Base-by-base conservation (phyloP, 92 coral and sea anemone genomes). In the Siderastrea siderea region DNA sequence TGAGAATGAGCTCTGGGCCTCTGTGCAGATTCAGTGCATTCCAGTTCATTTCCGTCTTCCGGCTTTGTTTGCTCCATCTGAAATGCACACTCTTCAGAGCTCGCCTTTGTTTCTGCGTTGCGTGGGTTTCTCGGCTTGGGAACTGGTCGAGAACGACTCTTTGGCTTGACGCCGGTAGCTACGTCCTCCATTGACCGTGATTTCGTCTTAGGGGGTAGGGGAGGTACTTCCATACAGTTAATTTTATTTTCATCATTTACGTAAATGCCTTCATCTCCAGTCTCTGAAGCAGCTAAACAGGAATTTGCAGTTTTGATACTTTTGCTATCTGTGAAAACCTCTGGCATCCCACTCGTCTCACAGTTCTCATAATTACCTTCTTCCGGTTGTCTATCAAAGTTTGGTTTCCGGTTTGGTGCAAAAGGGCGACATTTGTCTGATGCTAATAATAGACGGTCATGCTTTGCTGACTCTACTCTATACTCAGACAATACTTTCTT, bases 141-240 rank as follows among this genome's bases (percentile, higher is more conserved):
- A 0, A 65, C 74, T 68, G 68, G 77, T 57, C 77, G 57, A 70
- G 52, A 26, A 26, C 38, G 51, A 67, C n/a, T 68, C 43, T 69
- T 57, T 3, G 49, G 16, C 1, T 3, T 26, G 38, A 26, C 38
- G 38, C 38, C 38, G 38, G 54, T 13, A 8, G 19, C 17, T n/a
- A 10, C 16, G 38, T 57, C 57, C 6, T 70, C 55, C 9, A 10
- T 82, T 14, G 48, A 54, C 54, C n/a, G 0, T 68, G 59, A 69
- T 58, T 69, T 82, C 46, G 6, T 45, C 53, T 71, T 82, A 19
- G 68, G 78, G 5, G 86, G 86, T 44, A 82, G 70, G 46, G 55
- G 53, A 58, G 69, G 77, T 3, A 46, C 77, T 3, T 51, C n/a
- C 12, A 6, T 6, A n/a, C 5, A 19, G 17, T 1, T 47, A 47